These are phyloP conservation scores for Eptatretus atami DNA, from an alignment of 2,797 vertebrate genomes.

Conservation along the genomic window DNA sequence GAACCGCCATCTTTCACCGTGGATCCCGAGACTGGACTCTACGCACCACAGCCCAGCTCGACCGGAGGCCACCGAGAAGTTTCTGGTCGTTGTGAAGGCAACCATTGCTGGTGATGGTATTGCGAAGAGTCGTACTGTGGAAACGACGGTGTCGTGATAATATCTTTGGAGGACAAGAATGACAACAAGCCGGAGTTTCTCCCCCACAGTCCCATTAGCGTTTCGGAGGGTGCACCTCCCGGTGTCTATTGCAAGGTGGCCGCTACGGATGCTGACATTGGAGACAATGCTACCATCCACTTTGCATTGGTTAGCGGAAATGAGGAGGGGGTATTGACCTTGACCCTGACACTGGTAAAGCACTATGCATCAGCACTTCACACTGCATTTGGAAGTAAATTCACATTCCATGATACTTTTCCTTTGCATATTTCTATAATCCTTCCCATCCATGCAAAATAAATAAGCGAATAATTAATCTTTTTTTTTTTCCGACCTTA, in stretches of 20 bases:
- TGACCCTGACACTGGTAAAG: slow-evolving; percentile 47
- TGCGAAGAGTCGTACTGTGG: slow-evolving; percentile 34
- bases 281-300: slow-evolving; percentile 50
- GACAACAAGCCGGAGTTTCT: slow-evolving; percentile 46
- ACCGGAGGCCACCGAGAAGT: slow-evolving; percentile 36
- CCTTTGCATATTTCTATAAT: no score
- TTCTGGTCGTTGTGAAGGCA: slow-evolving; percentile 52
- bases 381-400: no score
- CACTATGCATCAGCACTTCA: no score
- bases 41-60: slow-evolving; percentile 25
- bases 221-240: slow-evolving; percentile 51
- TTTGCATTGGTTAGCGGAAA: slow-evolving; percentile 43
- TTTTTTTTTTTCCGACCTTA: slow-evolving; percentile 11
- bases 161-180: slow-evolving; percentile 39
- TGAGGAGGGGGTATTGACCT: slow-evolving; percentile 31
- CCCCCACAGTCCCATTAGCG: slow-evolving; percentile 20
- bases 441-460: no score
- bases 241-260: slow-evolving; percentile 57
- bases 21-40: slow-evolving; percentile 32
- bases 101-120: slow-evolving; percentile 32
- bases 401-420: no score
- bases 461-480: no score
- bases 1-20: slow-evolving; percentile 23
- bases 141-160: slow-evolving; percentile 42
- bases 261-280: slow-evolving; percentile 45